Evolutionary conservation across 1,140 invertebrate genomes (phyloP).

Genomic region (Nasonia vitripennis): DNA sequence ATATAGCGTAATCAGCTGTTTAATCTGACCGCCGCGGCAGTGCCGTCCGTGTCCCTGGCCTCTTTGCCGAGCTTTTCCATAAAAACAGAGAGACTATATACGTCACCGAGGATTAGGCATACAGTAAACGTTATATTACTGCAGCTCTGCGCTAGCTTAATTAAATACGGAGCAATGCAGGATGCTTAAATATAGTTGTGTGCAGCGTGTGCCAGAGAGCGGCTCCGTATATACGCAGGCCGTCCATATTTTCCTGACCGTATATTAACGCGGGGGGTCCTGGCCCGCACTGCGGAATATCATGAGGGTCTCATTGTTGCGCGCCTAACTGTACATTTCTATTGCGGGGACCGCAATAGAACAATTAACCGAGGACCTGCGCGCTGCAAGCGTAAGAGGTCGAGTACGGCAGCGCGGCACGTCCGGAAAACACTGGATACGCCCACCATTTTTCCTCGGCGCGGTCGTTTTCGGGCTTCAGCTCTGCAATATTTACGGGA

Average conservation of each 20-base stretch:
- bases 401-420: neutral
- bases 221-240: no score
- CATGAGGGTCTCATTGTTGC: neutral
- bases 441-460: neutral
- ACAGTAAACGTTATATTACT: neutral
- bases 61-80: neutral
- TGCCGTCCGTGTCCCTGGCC: neutral
- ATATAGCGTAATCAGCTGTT: no score
- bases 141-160: conserved; percentile 8
- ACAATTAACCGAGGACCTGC: conserved; percentile 45
- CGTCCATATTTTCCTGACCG: neutral
- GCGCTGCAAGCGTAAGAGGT: neutral
- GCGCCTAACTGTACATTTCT: conserved; percentile 52
- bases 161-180: conserved; percentile 38
- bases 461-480: no score
- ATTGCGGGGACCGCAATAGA: conserved; percentile 53
- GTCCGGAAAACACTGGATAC: neutral
- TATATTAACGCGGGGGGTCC: neutral
- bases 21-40: no score
- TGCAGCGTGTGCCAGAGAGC: no score
- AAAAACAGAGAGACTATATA: neutral
- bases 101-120: neutral
- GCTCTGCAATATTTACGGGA: no score
- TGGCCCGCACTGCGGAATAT: neutral
- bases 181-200: no score